phyloP scores from a whole-genome alignment of 2,113 vertebrate species.

The Peromyscus polionotus region DNA sequence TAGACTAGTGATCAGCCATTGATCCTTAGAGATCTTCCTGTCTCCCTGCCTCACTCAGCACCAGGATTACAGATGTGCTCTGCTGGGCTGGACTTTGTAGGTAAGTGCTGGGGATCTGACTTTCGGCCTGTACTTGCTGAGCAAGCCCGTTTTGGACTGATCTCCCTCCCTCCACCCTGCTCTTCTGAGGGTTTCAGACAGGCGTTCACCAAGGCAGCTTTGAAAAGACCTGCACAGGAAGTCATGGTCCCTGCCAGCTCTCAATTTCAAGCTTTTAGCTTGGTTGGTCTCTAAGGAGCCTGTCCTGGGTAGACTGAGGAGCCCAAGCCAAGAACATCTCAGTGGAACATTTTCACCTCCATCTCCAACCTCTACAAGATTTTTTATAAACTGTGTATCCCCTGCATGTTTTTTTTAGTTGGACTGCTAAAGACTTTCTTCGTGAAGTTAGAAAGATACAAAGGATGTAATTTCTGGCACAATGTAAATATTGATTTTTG shows the following conservation, averaged over 20 bases:
- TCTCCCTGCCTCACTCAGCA: background rate
- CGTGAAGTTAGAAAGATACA: constrained; percentile 43
- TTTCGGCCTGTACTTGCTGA: background rate
- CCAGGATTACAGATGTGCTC: background rate
- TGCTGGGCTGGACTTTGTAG: background rate
- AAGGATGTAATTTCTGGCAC: constrained; percentile 42
- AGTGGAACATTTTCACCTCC: background rate
- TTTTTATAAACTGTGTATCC: background rate
- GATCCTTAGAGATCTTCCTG: background rate
- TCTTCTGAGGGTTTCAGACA: constrained; percentile 14
- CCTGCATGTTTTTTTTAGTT: background rate
- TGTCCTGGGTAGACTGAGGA: background rate
- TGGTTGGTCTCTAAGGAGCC: background rate
- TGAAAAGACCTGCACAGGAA: constrained; percentile 30
- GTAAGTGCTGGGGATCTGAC: background rate
- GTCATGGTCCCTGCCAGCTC: background rate
- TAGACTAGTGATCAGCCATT: background rate
- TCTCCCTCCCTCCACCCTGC: too few species aligned
- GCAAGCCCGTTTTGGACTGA: background rate
- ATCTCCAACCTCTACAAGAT: background rate
- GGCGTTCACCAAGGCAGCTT: background rate
- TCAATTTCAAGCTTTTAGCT: background rate
- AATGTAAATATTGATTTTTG: constrained; percentile 56
- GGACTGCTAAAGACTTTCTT: background rate
- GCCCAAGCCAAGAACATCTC: too few species aligned